These are phyloP conservation scores for Cactoblastis cactorum DNA, from an alignment of 2,888 invertebrate species.

Conservation along the genomic window DNA sequence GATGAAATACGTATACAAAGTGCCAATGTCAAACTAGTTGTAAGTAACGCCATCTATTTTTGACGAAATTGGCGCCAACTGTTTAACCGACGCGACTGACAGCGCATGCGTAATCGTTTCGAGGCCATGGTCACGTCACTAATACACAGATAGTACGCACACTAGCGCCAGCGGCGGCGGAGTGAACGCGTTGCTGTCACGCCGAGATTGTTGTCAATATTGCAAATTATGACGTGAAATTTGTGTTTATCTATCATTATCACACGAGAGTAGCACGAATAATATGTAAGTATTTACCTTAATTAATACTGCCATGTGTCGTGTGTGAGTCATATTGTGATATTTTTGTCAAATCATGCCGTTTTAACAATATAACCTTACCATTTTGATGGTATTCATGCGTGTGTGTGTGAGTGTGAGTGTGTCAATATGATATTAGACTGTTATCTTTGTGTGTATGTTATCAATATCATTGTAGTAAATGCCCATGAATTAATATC, in stretches of 20 bases:
- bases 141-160: conserved; percentile 49
- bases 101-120: conserved; percentile 60
- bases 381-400: conserved; percentile 21
- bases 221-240: conserved; percentile 41
- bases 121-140: conserved; percentile 67
- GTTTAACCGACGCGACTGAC: conserved; percentile 46
- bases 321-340: conserved; percentile 14
- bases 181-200: conserved; percentile 13
- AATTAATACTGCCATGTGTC: conserved; percentile 16
- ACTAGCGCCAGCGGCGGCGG: conserved; percentile 39
- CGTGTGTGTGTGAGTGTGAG: conserved; percentile 39
- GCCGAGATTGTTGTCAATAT: conserved; percentile 36
- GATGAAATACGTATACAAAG: too few species aligned
- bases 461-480: conserved; percentile 2
- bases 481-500: background rate
- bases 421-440: conserved; percentile 15
- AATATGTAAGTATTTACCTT: conserved; percentile 47
- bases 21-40: too few species aligned
- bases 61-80: conserved; percentile 23
- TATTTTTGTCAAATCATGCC: conserved; percentile 8
- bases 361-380: conserved; percentile 23
- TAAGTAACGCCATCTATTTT: conserved; percentile 53
- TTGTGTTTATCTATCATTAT: conserved; percentile 31
- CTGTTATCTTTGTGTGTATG: background rate
- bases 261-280: conserved; percentile 26